phyloP scores from a whole-genome alignment of 1,140 invertebrate genomes.

The Tribolium castaneum region DNA sequence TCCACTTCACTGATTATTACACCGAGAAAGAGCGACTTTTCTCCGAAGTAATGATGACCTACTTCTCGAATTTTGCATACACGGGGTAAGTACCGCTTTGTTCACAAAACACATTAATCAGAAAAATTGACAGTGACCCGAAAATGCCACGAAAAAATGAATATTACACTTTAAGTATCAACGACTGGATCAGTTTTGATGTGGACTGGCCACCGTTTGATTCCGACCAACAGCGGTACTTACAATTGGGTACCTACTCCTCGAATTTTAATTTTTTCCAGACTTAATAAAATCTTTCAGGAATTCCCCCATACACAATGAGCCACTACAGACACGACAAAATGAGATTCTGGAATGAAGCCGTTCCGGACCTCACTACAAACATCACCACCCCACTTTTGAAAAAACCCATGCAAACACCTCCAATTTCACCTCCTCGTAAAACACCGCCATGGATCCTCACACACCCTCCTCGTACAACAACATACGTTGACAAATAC shows the following conservation, averaged over 20 bases:
- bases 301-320: constrained; percentile 72
- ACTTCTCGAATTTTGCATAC: constrained; percentile 91
- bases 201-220: constrained; percentile 85
- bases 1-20: constrained; percentile 80
- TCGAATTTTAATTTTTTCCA: not conserved
- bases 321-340: constrained; percentile 73
- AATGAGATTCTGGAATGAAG: constrained; percentile 80
- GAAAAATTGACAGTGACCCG: constrained; percentile 71
- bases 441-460: constrained; percentile 45
- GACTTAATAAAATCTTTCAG: constrained; percentile 21
- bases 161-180: constrained; percentile 69
- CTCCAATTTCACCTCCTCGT: not conserved
- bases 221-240: constrained; percentile 75
- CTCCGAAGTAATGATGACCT: constrained; percentile 85
- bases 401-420: constrained; percentile 27
- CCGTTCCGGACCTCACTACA: constrained; percentile 70
- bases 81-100: constrained; percentile 73
- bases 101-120: too few species aligned
- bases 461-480: not conserved
- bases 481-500: not conserved
- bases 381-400: constrained; percentile 59
- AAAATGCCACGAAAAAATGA: constrained; percentile 73
- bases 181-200: constrained; percentile 75
- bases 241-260: constrained; percentile 80
- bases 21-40: constrained; percentile 80